Evolutionary conservation across 2,113 vertebrate species (phyloP).

Genomic region (Pica pica): DNA sequence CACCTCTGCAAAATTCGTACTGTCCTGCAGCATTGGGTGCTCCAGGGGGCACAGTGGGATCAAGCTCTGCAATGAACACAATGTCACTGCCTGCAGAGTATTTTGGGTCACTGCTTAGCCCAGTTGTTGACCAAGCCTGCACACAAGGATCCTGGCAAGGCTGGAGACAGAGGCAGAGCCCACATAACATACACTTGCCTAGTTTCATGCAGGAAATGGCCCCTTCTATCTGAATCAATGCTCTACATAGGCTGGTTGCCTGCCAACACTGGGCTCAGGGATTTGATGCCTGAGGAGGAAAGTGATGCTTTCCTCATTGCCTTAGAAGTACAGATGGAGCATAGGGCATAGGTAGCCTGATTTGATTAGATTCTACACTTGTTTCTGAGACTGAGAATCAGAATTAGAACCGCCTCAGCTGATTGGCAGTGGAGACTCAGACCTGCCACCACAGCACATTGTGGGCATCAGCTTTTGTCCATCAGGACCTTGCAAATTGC

Average conservation of each 20-base stretch:
- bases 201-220: background rate
- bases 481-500: rapidly evolving
- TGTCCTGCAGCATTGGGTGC: background rate
- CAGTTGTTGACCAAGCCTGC: background rate
- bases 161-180: background rate
- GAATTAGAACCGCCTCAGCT: background rate
- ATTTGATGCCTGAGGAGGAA: background rate
- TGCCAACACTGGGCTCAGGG: background rate
- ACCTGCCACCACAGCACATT: background rate
- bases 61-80: background rate
- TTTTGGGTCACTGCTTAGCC: background rate
- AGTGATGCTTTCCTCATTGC: background rate
- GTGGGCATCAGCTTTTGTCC: background rate
- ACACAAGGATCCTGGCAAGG: background rate
- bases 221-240: background rate
- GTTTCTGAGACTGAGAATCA: background rate
- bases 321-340: background rate
- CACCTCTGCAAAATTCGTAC: background rate
- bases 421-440: background rate
- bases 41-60: background rate
- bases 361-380: background rate
- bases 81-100: background rate
- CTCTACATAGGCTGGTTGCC: background rate
- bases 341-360: background rate
- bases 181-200: background rate